Base-by-base conservation (phyloP, 1,140 invertebrate species). In the Drusus annulatus region DNA sequence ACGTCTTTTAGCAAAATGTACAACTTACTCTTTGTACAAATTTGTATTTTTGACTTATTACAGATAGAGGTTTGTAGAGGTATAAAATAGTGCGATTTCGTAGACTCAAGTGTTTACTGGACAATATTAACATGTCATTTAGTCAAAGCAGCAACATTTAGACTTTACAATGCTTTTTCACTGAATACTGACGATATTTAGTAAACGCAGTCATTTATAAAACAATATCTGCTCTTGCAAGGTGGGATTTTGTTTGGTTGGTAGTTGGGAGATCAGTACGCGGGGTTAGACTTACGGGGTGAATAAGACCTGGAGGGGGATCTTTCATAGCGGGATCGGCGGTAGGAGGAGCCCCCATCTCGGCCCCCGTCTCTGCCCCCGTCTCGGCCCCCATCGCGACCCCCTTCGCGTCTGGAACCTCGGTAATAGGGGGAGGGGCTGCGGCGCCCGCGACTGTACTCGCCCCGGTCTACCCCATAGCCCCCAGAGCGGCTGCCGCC, bases 241-340 rank as follows among this genome's bases (percentile, higher is more conserved):
- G 17, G 17, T 45, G 19, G 19, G 54, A 2, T 1, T 17, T 21
- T 63, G 23, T 63, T 25, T 63, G 62, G 21, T 16, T 63, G 60
- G 21, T 23, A 15, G 21, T 15, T 28, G 19, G 25, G 16, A n/a
- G 60, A 63, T 65, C 62, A 68, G 63, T 68, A 31, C 17, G 63
- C 28, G 17, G 23, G 23, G 16, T 68, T 31, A 25, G 68, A 89
- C 89, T 90, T 87, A 96, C 96, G 94, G 87, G 96, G 96, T 81
- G 95, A 95, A 89, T 96, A 96, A 84, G 95, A 96, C 81, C 95
- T 92, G 83, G 95, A 96, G 84, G 95, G 91, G 21, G 94, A 95
- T 65, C 93, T 92, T 81, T 95, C 94, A 85, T 95, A 95, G 83
- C 91, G 91, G 75, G 84, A 84, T 51, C 86, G 87, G 84, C 90